These are phyloP conservation scores for Typhlichthys subterraneus DNA, from an alignment of 2,797 vertebrate species.

Conservation along the genomic window DNA sequence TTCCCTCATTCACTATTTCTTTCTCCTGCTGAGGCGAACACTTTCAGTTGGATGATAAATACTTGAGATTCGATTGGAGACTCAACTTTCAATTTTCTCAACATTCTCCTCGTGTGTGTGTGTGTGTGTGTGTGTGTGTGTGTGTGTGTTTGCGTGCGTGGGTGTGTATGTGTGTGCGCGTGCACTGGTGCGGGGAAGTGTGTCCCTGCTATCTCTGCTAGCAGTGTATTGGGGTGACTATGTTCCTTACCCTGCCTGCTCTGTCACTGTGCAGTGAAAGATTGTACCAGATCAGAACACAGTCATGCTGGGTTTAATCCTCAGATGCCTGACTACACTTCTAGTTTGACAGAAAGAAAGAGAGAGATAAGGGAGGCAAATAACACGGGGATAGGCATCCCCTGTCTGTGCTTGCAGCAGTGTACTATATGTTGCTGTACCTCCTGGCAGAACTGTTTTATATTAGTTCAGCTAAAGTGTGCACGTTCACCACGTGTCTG, in stretches of 20 bases:
- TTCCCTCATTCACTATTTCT: conserved; percentile 19
- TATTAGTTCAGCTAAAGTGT: neutral
- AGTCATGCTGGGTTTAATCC: conserved; percentile 5
- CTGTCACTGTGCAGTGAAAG: conserved; percentile 19
- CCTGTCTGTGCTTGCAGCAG: conserved; percentile 17
- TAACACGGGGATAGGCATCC: neutral
- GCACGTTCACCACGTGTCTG: neutral
- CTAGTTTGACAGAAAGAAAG: neutral
- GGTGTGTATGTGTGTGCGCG: neutral
- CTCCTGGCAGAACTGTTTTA: conserved; percentile 14
- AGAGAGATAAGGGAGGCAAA: neutral
- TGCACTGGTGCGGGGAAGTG: neutral
- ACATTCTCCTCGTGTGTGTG: neutral
- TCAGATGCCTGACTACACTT: conserved; percentile 24
- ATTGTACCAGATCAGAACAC: conserved; percentile 9
- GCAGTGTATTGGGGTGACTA: conserved; percentile 18
- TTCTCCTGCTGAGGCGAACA: conserved; percentile 27
- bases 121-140: conserved; percentile 7
- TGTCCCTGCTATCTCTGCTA: conserved; percentile 8
- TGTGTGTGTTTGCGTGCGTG: neutral
- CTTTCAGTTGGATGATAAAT: conserved; percentile 20
- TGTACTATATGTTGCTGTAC: conserved; percentile 18
- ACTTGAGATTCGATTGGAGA: no score
- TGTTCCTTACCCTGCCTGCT: conserved; percentile 24
- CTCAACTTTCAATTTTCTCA: neutral